Percentiles rank a stretch among this genome's conserved stretches.
Conservation (phyloP, 2,797 vertebrate genomes). For the Garrulus glandarius region DNA sequence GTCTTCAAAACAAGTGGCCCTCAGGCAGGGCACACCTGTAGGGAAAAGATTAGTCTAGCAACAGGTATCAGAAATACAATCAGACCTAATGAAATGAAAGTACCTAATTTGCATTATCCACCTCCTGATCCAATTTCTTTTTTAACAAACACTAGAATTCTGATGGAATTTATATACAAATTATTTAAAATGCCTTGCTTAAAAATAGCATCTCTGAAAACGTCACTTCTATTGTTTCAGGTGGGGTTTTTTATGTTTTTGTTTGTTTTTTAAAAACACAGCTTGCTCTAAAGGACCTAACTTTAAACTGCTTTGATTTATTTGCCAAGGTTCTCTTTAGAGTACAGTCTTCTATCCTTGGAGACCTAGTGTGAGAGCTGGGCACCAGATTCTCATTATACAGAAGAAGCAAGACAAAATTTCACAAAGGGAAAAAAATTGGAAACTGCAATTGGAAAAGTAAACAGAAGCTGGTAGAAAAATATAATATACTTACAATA, state of each 20-base stretch:
- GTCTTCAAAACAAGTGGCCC: not conserved
- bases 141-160: not conserved
- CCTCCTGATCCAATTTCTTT: not conserved
- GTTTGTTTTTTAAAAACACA: not conserved
- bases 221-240: not conserved
- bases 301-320: not conserved
- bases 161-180: not conserved
- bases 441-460: not conserved
- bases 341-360: not conserved
- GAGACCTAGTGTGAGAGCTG: not conserved
- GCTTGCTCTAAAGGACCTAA: not conserved
- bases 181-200: not conserved
- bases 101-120: fast-evolving
- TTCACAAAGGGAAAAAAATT: not conserved
- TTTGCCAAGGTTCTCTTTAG: not conserved
- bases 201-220: not conserved
- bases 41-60: not conserved
- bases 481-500: not conserved
- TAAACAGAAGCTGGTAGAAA: not conserved
- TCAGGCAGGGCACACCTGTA: not conserved
- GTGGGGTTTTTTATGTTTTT: fast-evolving
- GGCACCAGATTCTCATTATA: not conserved
- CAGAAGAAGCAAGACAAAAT: not conserved
- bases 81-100: not conserved
- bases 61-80: not conserved